Conservation (phyloP, 1,140 invertebrate species). For the Halotydeus destructor region DNA sequence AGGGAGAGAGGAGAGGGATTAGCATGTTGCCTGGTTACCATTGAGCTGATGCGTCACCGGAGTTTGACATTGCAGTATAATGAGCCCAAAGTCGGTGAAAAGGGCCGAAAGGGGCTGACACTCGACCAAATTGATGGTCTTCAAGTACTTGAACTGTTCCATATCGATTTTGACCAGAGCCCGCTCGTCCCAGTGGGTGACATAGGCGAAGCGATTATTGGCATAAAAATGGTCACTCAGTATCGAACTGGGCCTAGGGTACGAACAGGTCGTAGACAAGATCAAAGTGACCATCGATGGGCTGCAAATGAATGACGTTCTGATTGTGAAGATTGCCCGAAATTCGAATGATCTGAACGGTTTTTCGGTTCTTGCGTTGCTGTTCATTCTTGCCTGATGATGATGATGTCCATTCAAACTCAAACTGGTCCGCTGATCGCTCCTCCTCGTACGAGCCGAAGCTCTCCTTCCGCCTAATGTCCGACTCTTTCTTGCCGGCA, state of each 20-base stretch:
- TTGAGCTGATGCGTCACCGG: constrained; percentile 14
- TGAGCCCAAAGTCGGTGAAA: constrained; percentile 45
- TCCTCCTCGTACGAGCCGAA: not conserved
- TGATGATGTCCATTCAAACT: constrained; percentile 1
- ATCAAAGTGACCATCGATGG: constrained; percentile 56
- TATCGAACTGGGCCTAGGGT: constrained; percentile 1
- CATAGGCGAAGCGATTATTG: constrained; percentile 39
- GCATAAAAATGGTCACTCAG: not conserved
- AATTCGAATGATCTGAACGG: constrained; percentile 47
- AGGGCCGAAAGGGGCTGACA: constrained; percentile 46
- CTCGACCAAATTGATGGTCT: constrained; percentile 45
- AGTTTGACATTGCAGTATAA: constrained; percentile 13
- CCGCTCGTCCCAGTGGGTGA: constrained; percentile 47
- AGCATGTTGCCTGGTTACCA: too few relatives aligned
- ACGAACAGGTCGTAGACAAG: constrained; percentile 29
- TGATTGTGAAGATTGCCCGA: constrained; percentile 36
- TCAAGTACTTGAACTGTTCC: constrained; percentile 47
- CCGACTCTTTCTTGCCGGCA: not conserved
- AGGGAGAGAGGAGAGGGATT: too few relatives aligned
- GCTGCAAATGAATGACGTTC: constrained; percentile 52
- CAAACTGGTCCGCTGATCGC: not conserved
- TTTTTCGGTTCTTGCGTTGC: constrained; percentile 29
- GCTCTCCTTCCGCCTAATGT: not conserved
- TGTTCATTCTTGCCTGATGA: constrained; percentile 3
- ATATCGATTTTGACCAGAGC: constrained; percentile 54